Evolutionary conservation across 2,113 vertebrate genomes (phyloP), one percentile per base, ranked within the genome.

Genomic region (Etheostoma cragini): DNA sequence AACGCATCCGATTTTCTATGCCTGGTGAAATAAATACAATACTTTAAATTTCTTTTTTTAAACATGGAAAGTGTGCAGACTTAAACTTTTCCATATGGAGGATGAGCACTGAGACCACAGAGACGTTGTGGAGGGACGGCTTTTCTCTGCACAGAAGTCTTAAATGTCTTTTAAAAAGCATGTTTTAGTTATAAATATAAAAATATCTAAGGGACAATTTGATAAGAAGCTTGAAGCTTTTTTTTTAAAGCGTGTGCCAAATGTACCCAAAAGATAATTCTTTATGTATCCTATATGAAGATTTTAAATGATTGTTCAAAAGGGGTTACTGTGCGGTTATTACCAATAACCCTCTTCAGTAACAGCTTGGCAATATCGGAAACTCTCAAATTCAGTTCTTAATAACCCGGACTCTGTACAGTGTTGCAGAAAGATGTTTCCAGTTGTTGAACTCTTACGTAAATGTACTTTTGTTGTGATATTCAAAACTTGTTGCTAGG

Each of bases 391-490:
- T 38, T 79, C 2, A 21, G 35, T 26, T 60, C 74, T 67, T 11
- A 66, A 76, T 13, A 42, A 50, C 46, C 46, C 33, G 4, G 66
- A 26, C 16, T 45, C 4, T 56, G 46, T 5, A 17, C 71, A 70
- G 8, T 65, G 38, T 72, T 38, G 38, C 15, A 35, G 30, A 72
- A 65, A 72, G 35, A 80, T 5, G 10, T 71, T 72, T 82, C 60
- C 46, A 70, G 52, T 67, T 83, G 54, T 68, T 87, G 24, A 85
- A 82, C 56, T 42, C 17, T 81, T 47, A 58, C 67, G 84, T 60
- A 54, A 61, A 85, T 88, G 76, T 30, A 56, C 38, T 35, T 50
- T 16, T 13, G 70, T 82, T 12, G 47, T 62, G 17, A 76, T 53
- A 63, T 45, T 84, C 7, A 58, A 58, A 78, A 54, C 66, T 50